Evolutionary conservation across 2,888 invertebrate genomes (phyloP), one percentile per base, ranked within the genome.

Genomic region (Agriopis marginaria): DNA sequence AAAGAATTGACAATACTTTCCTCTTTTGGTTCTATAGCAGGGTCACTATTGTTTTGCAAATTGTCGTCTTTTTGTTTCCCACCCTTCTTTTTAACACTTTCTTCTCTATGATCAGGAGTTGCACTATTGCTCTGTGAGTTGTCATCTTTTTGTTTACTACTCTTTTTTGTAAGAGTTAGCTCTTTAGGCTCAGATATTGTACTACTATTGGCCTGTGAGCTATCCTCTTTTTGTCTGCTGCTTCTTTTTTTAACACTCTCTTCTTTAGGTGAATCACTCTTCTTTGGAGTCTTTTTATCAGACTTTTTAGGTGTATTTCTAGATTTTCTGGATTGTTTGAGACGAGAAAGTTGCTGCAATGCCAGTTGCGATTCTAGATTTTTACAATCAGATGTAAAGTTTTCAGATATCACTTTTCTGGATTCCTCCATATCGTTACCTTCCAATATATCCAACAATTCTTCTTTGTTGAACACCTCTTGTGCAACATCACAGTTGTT

Each of bases 391-490:
- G 66, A 73, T 64, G 76, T 66, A 55, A 80, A 77, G 49, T 76
- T 76, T 9, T 80, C 77, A 32, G 74, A 60, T 14, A 74, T 54
- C 14, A 75, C 66, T 51, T 68, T 79, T 61, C 75, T 77, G 51
- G 82, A 65, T 56, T 85, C 75, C 58, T 83, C 83, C 11, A 77
- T 75, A 84, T 92, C 89, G 84, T 93, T 93, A 3, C 94, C 94
- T 80, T 94, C 89, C 68, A 94, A 82, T 71, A 94, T 94, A 74
- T 93, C 92, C 59, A 94, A 77, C 39, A 94, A 75, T 74, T 94
- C 93, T 74, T 94, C 93, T 76, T 94, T 94, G 75, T 94, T 94
- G 71, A 94, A 92, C 12, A 94, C 89, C 79, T 93, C 92, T 73
- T 92, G 88, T 68, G 50, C 17, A 0, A 63, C 70, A 50, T 86